A percentile compares a stretch with the other conserved stretches of the same genome.
Evolutionary conservation across 2,888 invertebrate genomes (phyloP).

Genomic region (Reticulitermes lucifugus): DNA sequence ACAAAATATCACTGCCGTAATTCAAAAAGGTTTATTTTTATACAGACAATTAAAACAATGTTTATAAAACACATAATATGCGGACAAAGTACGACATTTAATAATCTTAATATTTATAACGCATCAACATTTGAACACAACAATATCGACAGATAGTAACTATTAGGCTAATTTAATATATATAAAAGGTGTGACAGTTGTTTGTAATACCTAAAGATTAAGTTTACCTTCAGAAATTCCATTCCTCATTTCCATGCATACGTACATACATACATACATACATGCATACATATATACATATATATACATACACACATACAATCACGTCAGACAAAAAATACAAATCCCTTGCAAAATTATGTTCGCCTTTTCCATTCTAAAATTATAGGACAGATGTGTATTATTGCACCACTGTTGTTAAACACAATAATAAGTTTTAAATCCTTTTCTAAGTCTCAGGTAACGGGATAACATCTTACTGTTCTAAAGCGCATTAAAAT

Average conservation of each 20-base stretch:
- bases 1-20: conserved; percentile 42
- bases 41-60: conserved; percentile 40
- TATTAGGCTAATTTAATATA: conserved; percentile 31
- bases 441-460: neutral
- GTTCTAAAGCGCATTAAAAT: neutral
- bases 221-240: neutral
- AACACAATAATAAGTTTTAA: neutral
- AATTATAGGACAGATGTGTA: neutral
- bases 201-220: conserved; percentile 38
- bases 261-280: too few relatives aligned
- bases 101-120: conserved; percentile 44
- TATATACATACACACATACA: neutral
- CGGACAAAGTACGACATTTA: conserved; percentile 42
- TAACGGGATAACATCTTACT: neutral
- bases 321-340: neutral
- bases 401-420: neutral
- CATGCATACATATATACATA: too few relatives aligned
- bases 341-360: neutral
- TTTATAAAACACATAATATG: conserved; percentile 43
- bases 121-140: conserved; percentile 44
- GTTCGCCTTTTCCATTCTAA: too few relatives aligned
- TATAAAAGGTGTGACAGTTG: conserved; percentile 38
- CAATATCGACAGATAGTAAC: conserved; percentile 40
- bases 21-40: conserved; percentile 37
- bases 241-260: neutral